Evolutionary conservation across 2,888 invertebrate species (phyloP).

Genomic region (Morinoia aosen): DNA sequence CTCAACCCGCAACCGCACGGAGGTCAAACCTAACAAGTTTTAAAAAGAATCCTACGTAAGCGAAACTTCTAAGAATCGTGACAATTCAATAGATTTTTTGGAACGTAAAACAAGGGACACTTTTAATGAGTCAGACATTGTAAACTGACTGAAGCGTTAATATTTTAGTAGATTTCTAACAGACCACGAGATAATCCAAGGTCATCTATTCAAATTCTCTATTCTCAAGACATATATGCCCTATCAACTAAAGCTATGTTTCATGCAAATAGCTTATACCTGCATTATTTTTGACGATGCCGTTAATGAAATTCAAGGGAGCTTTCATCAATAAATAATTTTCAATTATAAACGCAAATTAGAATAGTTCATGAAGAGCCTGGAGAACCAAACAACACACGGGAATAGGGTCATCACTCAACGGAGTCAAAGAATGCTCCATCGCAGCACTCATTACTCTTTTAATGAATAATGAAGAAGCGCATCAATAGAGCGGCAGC

Average conservation of each 20-base stretch:
- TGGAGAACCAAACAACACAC: not conserved
- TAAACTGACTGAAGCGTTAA: not conserved
- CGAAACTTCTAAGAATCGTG: not conserved
- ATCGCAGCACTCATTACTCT: not conserved
- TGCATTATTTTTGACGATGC: not conserved
- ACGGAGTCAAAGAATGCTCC: not conserved
- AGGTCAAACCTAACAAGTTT: not conserved
- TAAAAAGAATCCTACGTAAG: not conserved
- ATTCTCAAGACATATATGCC: not conserved
- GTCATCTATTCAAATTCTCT: not conserved
- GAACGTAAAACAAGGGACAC: not conserved
- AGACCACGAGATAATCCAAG: not conserved
- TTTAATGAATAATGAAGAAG: not conserved
- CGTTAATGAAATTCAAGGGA: not conserved
- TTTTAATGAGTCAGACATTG: not conserved
- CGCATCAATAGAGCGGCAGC: not conserved
- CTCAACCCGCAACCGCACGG: not conserved
- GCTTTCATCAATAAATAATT: not conserved
- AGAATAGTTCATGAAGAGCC: not conserved
- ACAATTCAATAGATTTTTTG: not conserved
- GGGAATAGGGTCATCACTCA: not conserved
- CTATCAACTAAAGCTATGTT: not conserved
- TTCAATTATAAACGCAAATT: not conserved
- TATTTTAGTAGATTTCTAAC: not conserved
- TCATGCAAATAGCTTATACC: not conserved